These are phyloP conservation scores for Saturnia japonica DNA, from an alignment of 2,888 invertebrate species.

Conservation along the genomic window DNA sequence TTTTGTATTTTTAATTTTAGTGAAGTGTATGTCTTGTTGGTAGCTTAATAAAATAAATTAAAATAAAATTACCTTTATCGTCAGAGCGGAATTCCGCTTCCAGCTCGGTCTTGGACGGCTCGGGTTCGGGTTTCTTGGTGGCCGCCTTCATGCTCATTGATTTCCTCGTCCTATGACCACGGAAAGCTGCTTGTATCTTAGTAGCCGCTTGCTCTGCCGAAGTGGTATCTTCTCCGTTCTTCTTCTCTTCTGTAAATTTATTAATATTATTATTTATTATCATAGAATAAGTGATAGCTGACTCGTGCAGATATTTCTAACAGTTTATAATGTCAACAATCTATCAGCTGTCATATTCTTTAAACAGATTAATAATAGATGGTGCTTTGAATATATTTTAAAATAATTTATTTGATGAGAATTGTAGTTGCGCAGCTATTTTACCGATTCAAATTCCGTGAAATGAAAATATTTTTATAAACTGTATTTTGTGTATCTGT, in stretches of 20 bases:
- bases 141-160: slow-evolving; percentile 89
- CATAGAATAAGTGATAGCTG: not conserved
- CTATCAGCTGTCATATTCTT: no score
- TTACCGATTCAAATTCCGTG: not conserved
- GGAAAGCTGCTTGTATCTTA: slow-evolving; percentile 94
- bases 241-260: slow-evolving; percentile 48
- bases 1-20: no score
- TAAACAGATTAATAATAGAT: no score
- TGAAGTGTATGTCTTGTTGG: not conserved
- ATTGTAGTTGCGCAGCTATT: not conserved
- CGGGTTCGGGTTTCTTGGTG: slow-evolving; percentile 67
- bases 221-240: slow-evolving; percentile 41
- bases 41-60: not conserved
- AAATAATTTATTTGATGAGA: no score
- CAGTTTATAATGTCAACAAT: no score
- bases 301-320: no score
- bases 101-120: slow-evolving; percentile 86
- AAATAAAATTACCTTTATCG: slow-evolving; percentile 85
- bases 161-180: slow-evolving; percentile 90
- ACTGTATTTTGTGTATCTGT: no score
- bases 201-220: slow-evolving; percentile 87
- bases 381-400: no score
- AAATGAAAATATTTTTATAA: no score
- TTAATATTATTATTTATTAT: slow-evolving; percentile 9
- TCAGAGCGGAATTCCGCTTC: slow-evolving; percentile 91